phyloP scores from a whole-genome alignment of 92 coral and sea anemone species.

The Umimayanthus chanpuru region DNA sequence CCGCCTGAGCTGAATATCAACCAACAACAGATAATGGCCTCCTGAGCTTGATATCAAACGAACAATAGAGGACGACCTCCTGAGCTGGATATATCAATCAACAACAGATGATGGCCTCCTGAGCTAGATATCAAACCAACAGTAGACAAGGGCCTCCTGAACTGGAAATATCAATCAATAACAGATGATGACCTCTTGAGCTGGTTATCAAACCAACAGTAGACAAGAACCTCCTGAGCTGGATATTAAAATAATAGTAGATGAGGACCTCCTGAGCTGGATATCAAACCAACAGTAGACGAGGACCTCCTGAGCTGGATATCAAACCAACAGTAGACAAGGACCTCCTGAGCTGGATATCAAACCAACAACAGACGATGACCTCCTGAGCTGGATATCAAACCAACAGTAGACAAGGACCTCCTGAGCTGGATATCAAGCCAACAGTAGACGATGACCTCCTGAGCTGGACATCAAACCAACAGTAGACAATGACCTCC shows the following conservation, averaged over 20 bases:
- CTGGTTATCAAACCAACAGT: not conserved
- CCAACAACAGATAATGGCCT: not conserved
- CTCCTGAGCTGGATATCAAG: not conserved
- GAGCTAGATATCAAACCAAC: not conserved
- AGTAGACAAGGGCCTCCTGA: not conserved
- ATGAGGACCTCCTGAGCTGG: not conserved
- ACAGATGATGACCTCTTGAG: not conserved
- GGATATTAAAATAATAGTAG: not conserved
- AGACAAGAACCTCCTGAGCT: not conserved
- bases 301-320: not conserved
- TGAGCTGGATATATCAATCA: not conserved
- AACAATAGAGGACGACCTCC: not conserved
- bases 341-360: not conserved
- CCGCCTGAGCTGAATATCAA: not conserved
- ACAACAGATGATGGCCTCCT: not conserved
- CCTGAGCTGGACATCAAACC: not conserved
- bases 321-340: not conserved
- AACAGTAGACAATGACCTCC: not conserved
- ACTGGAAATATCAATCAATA: not conserved
- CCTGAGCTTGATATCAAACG: not conserved
- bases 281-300: not conserved
- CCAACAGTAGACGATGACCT: not conserved
- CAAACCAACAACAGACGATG: not conserved
- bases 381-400: not conserved
- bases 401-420: not conserved